Conservation (phyloP, 2,888 invertebrate species). For the Mesochorus sp. region DNA sequence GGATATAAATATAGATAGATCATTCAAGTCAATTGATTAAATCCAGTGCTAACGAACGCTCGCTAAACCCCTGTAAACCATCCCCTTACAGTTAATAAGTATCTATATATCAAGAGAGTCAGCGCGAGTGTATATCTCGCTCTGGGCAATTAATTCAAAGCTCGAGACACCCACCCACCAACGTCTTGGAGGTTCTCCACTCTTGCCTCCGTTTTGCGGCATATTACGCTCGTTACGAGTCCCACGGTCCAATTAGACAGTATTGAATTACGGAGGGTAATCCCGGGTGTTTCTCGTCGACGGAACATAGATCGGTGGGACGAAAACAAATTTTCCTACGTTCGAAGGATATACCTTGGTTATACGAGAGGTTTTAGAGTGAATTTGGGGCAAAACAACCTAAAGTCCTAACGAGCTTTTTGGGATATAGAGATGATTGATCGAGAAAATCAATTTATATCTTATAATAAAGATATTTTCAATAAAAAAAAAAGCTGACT, state of each 20-base stretch:
- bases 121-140: conserved; percentile 26
- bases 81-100: background rate
- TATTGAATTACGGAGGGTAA: conserved; percentile 75
- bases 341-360: background rate
- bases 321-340: conserved; percentile 63
- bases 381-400: background rate
- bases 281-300: conserved; percentile 61
- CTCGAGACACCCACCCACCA: conserved; percentile 41
- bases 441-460: too few relatives aligned
- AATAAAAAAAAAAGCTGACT: background rate
- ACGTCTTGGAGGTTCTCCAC: conserved; percentile 35
- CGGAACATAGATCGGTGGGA: conserved; percentile 14
- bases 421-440: too few relatives aligned
- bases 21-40: background rate
- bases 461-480: too few relatives aligned
- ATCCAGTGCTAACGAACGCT: conserved; percentile 8
- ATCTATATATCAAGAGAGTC: conserved; percentile 2
- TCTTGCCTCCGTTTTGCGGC: conserved; percentile 63
- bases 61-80: conserved; percentile 8
- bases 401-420: too few relatives aligned
- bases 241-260: conserved; percentile 72
- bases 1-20: background rate
- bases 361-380: background rate
- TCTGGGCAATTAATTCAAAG: conserved; percentile 52
- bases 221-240: conserved; percentile 70